phyloP scores from a whole-genome alignment of 2,797 vertebrate species.

The Hydrophis major region DNA sequence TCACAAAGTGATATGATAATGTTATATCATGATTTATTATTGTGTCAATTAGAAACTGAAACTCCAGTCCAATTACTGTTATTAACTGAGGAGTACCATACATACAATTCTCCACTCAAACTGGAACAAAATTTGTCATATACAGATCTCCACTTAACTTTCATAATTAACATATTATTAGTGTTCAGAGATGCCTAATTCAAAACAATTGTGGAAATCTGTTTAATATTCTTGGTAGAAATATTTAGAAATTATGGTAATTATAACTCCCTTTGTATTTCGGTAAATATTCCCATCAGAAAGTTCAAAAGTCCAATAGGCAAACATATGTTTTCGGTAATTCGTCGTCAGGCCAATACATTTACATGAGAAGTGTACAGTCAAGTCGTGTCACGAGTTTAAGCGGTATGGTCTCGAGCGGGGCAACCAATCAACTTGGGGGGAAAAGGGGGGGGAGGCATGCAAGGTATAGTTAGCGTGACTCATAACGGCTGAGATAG shows the following conservation, averaged over 20 bases:
- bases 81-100: background rate
- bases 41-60: background rate
- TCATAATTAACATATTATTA: background rate
- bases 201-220: background rate
- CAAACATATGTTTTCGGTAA: too few relatives aligned
- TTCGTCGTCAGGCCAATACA: too few relatives aligned
- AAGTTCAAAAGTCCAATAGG: too few relatives aligned
- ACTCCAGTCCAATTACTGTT: background rate
- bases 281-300: too few relatives aligned
- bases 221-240: background rate
- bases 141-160: background rate
- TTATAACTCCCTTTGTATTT: background rate
- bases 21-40: background rate
- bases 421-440: too few relatives aligned
- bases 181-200: background rate
- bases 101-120: background rate
- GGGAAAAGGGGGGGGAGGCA: too few relatives aligned
- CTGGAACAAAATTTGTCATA: background rate
- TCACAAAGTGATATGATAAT: background rate
- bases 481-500: too few relatives aligned
- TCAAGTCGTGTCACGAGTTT: too few relatives aligned
- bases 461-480: too few relatives aligned
- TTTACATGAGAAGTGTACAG: too few relatives aligned
- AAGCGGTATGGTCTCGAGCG: too few relatives aligned
- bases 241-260: background rate